Evolutionary conservation across 2,888 invertebrate species (phyloP).

Genomic region (Uloborus plumipes): DNA sequence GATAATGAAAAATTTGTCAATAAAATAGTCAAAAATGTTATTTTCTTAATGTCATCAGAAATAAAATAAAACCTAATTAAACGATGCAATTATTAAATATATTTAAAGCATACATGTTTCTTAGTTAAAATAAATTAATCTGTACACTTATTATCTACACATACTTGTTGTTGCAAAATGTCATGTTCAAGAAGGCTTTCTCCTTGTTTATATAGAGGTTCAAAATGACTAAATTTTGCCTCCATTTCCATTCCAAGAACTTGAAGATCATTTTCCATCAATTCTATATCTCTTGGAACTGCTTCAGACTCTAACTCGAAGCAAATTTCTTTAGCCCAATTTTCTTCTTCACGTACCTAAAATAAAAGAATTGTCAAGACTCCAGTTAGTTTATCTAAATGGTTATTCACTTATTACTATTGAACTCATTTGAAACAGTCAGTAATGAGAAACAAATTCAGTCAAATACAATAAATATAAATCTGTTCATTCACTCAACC

Average conservation of each 20-base stretch:
- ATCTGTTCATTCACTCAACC: too few relatives aligned
- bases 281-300: slow-evolving; percentile 83
- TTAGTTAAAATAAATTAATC: too few relatives aligned
- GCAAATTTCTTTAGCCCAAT: slow-evolving; percentile 86
- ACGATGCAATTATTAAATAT: too few relatives aligned
- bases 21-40: too few relatives aligned
- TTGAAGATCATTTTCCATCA: slow-evolving; percentile 85
- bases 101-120: too few relatives aligned
- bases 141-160: neutral
- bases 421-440: too few relatives aligned
- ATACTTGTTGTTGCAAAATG: slow-evolving; percentile 47
- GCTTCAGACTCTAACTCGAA: slow-evolving; percentile 84
- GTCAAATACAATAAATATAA: too few relatives aligned
- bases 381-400: neutral
- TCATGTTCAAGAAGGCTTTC: slow-evolving; percentile 80
- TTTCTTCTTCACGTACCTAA: slow-evolving; percentile 82
- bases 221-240: slow-evolving; percentile 85
- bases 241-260: slow-evolving; percentile 87
- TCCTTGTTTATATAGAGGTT: slow-evolving; percentile 81
- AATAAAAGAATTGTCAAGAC: slow-evolving; percentile 71
- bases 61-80: too few relatives aligned
- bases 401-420: too few relatives aligned
- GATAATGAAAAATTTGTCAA: neutral
- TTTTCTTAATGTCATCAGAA: too few relatives aligned
- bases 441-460: too few relatives aligned